Evolutionary conservation across 2,113 vertebrate genomes (phyloP), one percentile per base, ranked within the genome.

Genomic region (Melanerpes formicivorus): DNA sequence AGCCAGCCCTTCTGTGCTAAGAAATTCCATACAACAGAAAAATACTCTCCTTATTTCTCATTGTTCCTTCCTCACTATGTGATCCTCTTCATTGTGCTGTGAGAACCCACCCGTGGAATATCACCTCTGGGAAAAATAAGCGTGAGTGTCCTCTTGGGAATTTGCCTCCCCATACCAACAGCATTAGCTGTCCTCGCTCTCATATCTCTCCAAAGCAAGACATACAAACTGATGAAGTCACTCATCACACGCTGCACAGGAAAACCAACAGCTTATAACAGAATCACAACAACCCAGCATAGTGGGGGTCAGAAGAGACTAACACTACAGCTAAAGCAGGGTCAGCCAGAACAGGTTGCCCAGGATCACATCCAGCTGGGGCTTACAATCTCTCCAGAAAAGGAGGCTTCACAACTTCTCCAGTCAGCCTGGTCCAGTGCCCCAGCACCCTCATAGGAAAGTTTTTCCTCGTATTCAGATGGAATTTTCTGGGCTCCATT

Each of bases 41-140:
- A 27, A 2, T 29, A 48, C 30, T 0, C 65, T 32, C 29, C 21
- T 22, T 7, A 18, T 52, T 62, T 9, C 32, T 71, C 30, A 37
- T 4, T 0, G 1, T 19, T 29, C 18, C 26, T 56, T 84, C n/a
- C 32, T 59, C 3, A 6, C 4, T 0, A 0, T 42, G 65, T 19
- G 26, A 23, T 26, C 18, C 2, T 18, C 13, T 18, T 34, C 50
- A 25, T 9, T 34, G 32, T 80, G 42, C 17, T 32, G 27, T 11
- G 29, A 19, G 13, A 83, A 42, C 14, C 27, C 48, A n/a, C 25
- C 17, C 27, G 18, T 4, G 60, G n/a, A 55, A 25, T 21, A 37
- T 37, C 70, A 37, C 10, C 52, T 23, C 46, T n/a, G 11, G 27
- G 56, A n/a, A 71, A 32, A 67, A 17, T 0, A 18, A 72, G 54